Percentiles rank a stretch among this genome's conserved stretches.
Conservation (phyloP, 92 coral and sea anemone genomes). For the Parazoanthus swiftii region DNA sequence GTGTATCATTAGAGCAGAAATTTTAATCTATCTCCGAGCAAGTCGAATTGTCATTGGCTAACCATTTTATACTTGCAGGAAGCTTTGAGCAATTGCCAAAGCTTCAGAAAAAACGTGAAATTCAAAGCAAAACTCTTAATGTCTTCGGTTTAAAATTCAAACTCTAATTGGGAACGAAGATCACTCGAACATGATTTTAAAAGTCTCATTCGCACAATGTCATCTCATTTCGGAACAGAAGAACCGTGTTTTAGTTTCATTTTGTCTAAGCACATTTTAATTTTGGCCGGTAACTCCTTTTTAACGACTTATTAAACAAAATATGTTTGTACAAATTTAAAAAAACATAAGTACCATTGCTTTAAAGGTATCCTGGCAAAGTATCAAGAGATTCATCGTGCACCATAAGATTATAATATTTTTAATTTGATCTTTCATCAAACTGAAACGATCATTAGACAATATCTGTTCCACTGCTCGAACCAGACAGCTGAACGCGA, state of each 20-base stretch:
- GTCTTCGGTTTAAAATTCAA: constrained; percentile 29
- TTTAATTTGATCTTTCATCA: neutral
- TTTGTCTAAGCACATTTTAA: neutral
- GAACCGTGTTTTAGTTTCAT: neutral
- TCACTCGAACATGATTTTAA: neutral
- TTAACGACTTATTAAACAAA: constrained; percentile 19
- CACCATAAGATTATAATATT: neutral
- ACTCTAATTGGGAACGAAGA: constrained; percentile 39
- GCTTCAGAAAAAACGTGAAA: constrained; percentile 15
- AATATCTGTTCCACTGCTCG: constrained; percentile 3
- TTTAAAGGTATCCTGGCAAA: neutral
- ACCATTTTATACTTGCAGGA: constrained; percentile 1
- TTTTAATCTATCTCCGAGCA: constrained; percentile 11
- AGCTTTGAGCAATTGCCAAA: constrained; percentile 30
- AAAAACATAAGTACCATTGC: neutral
- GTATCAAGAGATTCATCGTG: neutral
- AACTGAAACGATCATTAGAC: constrained; percentile 1
- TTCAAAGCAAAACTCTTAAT: constrained; percentile 3
- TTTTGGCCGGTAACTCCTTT: neutral
- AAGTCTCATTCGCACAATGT: neutral
- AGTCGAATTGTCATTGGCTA: constrained; percentile 18
- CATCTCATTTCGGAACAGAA: neutral
- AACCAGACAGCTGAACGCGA: constrained; percentile 7
- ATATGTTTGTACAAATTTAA: constrained; percentile 13
- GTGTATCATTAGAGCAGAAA: constrained; percentile 12